Base-by-base conservation (phyloP, 2,888 invertebrate species). In the Lasioglossum leucozonium region DNA sequence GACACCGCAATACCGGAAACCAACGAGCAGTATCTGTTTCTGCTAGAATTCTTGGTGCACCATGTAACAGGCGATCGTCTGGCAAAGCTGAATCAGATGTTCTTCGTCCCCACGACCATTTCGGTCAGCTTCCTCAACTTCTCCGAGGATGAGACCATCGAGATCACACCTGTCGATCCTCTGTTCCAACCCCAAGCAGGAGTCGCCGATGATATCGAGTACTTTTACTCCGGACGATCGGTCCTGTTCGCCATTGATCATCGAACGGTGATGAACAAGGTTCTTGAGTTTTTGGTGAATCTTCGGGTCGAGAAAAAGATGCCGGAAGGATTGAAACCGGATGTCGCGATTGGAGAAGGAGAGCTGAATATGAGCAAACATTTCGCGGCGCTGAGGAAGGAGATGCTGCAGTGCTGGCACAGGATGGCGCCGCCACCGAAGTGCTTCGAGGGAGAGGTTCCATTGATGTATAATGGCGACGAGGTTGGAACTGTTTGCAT, bases 11-110 rank as follows among this genome's bases (percentile, higher is more conserved):
- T 11, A 0, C 16, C 69, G 6, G 79, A 76, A 0, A 42, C n/a
- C 40, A 75, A 78, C 42, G 93, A 94, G 37, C 92, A 94, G 16
- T 94, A 93, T 82, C 89, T 95, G n/a, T 97, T 97, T 92, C 95
- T 97, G 16, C 93, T 97, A 42, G 97, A 97, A 91, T 96, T 97
- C 88, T 95, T 96, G 73, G 96, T 97, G 26, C 96, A 97, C 89
- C 96, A 96, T 90, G 90, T 94, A 42, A 88, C 87, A 26, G 92
- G 94, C 37, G 87, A 91, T 0, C 89, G 94, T 40, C 75, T 95
- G 34, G 90, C 90, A 0, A 93, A 93, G 69, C 79, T 95, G 10
- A 95, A 94, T 79, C 90, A 91, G 34, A 94, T 94, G 92, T 94
- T 93, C 86, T 93, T 88, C 81, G 93, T 93, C 1, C 95, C 95